phyloP scores from a whole-genome alignment of 1,140 invertebrate species.

The Wasmannia auropunctata region DNA sequence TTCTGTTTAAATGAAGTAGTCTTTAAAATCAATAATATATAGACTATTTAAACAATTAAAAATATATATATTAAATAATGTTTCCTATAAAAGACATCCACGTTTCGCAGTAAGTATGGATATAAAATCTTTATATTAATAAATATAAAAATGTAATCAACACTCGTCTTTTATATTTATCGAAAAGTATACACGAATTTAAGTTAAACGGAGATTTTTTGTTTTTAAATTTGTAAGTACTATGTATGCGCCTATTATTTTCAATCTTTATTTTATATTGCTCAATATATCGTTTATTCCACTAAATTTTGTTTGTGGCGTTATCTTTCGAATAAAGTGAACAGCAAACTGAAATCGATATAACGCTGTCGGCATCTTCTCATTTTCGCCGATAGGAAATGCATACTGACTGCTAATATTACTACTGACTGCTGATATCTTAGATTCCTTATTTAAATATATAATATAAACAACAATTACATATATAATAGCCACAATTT shows the following conservation, averaged over 20 bases:
- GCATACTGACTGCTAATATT: neutral
- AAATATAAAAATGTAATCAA: neutral
- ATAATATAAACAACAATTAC: neutral
- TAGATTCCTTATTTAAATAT: neutral
- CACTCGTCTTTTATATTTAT: neutral
- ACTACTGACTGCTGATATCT: neutral
- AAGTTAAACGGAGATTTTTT: neutral
- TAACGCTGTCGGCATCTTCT: neutral
- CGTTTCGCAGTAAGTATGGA: neutral
- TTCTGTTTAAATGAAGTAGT: neutral
- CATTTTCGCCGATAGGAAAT: neutral
- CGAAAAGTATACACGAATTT: neutral
- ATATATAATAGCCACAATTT: neutral
- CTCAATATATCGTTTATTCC: neutral
- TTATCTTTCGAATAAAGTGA: neutral
- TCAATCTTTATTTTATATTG: neutral
- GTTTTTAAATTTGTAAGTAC: neutral
- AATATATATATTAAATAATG: neutral
- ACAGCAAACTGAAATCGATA: neutral
- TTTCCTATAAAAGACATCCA: neutral
- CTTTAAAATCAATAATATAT: neutral
- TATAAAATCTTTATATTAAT: neutral
- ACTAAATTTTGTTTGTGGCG: conserved; percentile 11
- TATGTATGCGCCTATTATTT: neutral
- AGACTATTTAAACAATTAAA: neutral